Percentiles rank a stretch among this genome's conserved stretches.
These are phyloP conservation scores for Pentalonia nigronervosa DNA, from an alignment of 1,140 invertebrate genomes.

Conservation along the genomic window DNA sequence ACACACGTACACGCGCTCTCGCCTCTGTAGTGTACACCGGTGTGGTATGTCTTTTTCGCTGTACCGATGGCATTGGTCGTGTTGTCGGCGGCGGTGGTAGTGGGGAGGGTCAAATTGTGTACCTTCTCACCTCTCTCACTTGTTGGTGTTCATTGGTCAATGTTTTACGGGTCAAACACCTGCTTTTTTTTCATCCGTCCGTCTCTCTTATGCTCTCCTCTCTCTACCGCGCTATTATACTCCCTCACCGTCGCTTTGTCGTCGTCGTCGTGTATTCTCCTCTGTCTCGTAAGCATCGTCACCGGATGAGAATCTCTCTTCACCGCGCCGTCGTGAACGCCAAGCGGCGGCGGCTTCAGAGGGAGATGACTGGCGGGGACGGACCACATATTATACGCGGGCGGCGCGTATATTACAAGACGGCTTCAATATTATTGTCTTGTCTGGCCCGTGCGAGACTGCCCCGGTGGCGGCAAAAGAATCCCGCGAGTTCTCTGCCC, in stretches of 20 bases:
- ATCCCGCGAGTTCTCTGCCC: neutral
- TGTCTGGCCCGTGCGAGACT: constrained; percentile 34
- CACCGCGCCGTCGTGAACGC: neutral
- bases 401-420: neutral
- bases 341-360: neutral
- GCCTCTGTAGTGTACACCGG: constrained; percentile 20
- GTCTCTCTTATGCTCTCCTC: constrained; percentile 35
- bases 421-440: constrained; percentile 34
- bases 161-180: constrained; percentile 58
- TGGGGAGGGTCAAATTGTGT: constrained; percentile 57
- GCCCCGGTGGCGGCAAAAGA: neutral
- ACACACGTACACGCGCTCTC: neutral
- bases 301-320: constrained; percentile 33
- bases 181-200: constrained; percentile 53
- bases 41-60: constrained; percentile 48
- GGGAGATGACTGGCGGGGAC: constrained; percentile 25
- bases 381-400: constrained; percentile 50
- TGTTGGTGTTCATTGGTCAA: constrained; percentile 58
- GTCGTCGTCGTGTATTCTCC: constrained; percentile 17
- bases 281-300: neutral
- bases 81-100: neutral
- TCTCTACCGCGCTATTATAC: neutral
- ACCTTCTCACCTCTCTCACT: constrained; percentile 58
- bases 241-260: constrained; percentile 29
- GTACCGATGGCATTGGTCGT: constrained; percentile 3